A percentile compares a stretch with the other conserved stretches of the same genome.
Conservation (phyloP, 2,113 vertebrate species). For the Fregetta grallaria region DNA sequence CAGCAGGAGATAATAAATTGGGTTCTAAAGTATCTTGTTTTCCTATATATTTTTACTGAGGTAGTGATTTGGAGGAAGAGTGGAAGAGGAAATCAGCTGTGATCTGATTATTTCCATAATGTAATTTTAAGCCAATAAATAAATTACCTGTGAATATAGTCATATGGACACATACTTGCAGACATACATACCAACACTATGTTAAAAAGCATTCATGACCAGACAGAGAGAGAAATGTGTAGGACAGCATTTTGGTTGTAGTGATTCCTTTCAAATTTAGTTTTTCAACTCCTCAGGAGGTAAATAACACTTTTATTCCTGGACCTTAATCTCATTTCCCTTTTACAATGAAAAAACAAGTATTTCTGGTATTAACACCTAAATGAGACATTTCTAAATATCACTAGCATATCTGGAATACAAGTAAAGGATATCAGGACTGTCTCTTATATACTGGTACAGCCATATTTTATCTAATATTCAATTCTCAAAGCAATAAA, state of each 20-base stretch:
- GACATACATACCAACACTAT: neutral
- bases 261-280: neutral
- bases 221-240: neutral
- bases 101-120: slow-evolving; percentile 41
- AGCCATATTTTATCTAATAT: neutral
- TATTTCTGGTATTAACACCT: neutral
- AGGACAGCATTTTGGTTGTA: neutral
- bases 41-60: slow-evolving; percentile 34
- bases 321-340: neutral
- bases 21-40: slow-evolving; percentile 51
- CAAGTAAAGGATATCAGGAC: neutral
- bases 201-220: neutral
- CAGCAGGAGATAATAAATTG: slow-evolving; percentile 59
- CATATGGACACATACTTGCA: neutral
- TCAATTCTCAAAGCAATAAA: neutral
- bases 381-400: neutral
- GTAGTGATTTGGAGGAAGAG: slow-evolving; percentile 3
- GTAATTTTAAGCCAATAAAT: slow-evolving; percentile 56
- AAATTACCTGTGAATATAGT: slow-evolving; percentile 44
- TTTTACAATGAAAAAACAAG: neutral
- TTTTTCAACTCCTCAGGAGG: neutral
- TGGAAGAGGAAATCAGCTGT: neutral
- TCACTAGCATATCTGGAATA: neutral
- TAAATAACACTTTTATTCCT: neutral
- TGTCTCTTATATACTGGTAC: neutral